Conservation (phyloP, 2,113 vertebrate species). For the Indicator maculatus region DNA sequence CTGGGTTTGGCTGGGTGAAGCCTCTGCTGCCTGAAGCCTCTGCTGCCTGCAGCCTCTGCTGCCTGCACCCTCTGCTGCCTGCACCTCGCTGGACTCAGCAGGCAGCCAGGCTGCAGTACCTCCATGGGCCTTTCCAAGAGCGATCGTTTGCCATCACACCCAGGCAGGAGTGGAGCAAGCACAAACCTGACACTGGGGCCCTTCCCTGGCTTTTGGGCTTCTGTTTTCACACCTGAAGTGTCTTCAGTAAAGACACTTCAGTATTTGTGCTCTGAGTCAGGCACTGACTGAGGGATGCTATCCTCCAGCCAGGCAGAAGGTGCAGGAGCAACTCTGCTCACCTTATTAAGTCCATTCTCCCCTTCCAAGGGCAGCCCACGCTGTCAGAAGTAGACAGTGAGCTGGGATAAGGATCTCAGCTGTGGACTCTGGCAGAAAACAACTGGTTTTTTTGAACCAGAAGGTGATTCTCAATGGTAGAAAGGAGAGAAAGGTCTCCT, state of each 20-base stretch:
- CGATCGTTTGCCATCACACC: not conserved
- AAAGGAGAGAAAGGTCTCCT: not conserved
- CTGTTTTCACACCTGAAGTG: constrained; percentile 5
- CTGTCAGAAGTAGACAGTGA: not conserved
- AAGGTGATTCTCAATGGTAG: not conserved
- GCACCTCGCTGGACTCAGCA: not conserved
- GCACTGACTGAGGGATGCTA: not conserved
- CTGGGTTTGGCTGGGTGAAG: constrained; percentile 19
- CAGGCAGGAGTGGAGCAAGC: not conserved
- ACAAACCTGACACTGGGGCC: not conserved
- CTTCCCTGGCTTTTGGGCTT: not conserved
- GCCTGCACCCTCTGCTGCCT: not conserved
- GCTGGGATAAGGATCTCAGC: not conserved
- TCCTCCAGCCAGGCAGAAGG: not conserved
- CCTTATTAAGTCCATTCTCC: not conserved
- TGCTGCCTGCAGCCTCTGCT: no score
- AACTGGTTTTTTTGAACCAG: not conserved
- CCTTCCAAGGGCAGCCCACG: not conserved
- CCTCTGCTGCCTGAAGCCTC: not conserved
- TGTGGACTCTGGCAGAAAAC: not conserved
- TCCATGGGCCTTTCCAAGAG: not conserved
- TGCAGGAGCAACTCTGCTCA: not conserved
- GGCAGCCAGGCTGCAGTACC: not conserved
- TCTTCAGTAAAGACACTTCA: not conserved
- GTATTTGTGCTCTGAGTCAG: not conserved